phyloP scores from a whole-genome alignment of 2,888 invertebrate species.

The Conops quadrifasciatus region DNA sequence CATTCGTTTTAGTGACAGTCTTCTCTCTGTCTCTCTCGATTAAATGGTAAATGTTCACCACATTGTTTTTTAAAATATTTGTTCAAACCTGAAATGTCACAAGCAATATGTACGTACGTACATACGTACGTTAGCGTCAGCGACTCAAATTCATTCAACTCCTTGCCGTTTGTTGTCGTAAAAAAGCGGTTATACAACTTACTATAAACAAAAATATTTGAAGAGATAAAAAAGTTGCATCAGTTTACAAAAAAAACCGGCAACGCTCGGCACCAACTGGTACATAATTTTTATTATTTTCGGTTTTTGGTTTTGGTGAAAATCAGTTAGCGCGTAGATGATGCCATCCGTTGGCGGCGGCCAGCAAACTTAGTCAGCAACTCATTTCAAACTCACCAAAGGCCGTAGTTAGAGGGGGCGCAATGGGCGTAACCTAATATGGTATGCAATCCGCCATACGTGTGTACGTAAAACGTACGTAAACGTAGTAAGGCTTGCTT shows the following conservation, averaged over 20 bases:
- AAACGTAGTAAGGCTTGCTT: too few species aligned
- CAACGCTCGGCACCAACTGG: constrained; percentile 25
- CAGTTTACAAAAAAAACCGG: background rate
- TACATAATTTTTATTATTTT: constrained; percentile 13
- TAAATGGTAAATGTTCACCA: background rate
- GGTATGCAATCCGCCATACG: too few species aligned
- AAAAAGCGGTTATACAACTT: constrained; percentile 22
- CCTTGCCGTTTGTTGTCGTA: background rate
- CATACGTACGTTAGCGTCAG: background rate
- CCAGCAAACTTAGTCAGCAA: too few species aligned
- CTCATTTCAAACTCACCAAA: too few species aligned
- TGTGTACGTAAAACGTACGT: too few species aligned
- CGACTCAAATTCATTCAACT: constrained; percentile 17
- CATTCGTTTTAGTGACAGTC: too few species aligned
- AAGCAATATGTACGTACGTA: background rate
- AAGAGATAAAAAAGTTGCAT: constrained; percentile 9
- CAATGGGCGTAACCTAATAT: too few species aligned
- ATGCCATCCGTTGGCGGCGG: background rate
- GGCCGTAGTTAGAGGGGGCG: too few species aligned
- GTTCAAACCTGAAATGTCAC: background rate
- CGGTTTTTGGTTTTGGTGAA: background rate
- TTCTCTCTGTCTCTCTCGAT: background rate
- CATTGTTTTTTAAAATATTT: background rate
- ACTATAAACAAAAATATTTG: constrained; percentile 7
- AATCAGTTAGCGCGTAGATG: background rate